Base-by-base conservation (phyloP, 2,797 vertebrate genomes). In the Enteromius fasciolatus region DNA sequence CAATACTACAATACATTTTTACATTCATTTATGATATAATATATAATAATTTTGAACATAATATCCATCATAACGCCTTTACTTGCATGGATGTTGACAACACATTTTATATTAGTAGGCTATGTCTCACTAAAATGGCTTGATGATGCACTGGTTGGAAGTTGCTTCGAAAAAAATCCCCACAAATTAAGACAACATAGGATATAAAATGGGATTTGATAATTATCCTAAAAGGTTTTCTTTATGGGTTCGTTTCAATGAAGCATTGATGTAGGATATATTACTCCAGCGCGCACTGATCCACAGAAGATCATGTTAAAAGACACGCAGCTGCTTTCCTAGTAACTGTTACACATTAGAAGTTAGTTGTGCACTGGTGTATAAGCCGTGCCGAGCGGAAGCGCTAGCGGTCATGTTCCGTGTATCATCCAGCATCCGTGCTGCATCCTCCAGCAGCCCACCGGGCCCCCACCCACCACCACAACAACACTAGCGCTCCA, bases 381-480 rank as follows among this genome's bases (percentile, higher is more conserved):
- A 44, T 31, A 59, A 46, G 63, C 46, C 36, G 44, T 25, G 52
- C 69, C 5, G 25, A 61, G 44, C 36, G 20, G 41, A 72, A 50
- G 52, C 67, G n/a, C 39, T 33, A 41, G 63, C 74, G 74, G 64
- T 68, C 39, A 23, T 59, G 48, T 80, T 48, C 70, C 73, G 73
- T 48, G 50, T 10, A 25, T 76, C 54, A 52, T 73, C 70, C 76
- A 67, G 77, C 61, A 79, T 74, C 82, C 57, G 66, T 39, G 23
- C 82, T 50, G 82, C 82, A 83, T 77, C 67, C 82, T 61, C 10
- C n/a, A 46, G 57, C 36, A 57, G 33, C 54, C 68, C 69, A 52
- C 17, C 57, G 52, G 46, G 33, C 76, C 82, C 76, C 82, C 82
- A 66, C 76, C 76, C 83, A 67, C 70, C 52, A 23, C 17, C 70